Evolutionary conservation across 1,140 invertebrate genomes (phyloP).

Genomic region (Heliconius hermathena): DNA sequence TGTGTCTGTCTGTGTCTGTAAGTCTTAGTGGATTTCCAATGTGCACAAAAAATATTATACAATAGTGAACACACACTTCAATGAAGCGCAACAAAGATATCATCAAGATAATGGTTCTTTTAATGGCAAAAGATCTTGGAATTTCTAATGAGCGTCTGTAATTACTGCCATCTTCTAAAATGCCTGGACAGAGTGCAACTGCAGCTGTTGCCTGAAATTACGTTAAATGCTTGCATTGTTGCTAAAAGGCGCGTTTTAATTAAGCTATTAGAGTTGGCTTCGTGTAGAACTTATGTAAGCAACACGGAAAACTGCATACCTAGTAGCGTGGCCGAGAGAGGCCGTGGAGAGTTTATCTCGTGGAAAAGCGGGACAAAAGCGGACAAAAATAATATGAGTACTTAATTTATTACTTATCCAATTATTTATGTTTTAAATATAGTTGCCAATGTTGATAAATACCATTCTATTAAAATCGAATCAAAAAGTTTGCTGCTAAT

Average conservation of each 20-base stretch:
- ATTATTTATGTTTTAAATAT: no score
- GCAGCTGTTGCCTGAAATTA: slow-evolving; percentile 20
- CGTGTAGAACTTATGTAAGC: not conserved
- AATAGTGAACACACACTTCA: not conserved
- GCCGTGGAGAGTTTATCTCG: no score
- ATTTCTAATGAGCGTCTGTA: slow-evolving; percentile 23
- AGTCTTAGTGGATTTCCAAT: no score
- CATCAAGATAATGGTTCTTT: slow-evolving; percentile 21
- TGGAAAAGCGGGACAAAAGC: no score
- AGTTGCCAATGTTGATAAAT: no score
- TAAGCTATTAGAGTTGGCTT: slow-evolving; percentile 6
- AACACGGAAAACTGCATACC: not conserved
- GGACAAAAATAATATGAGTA: no score
- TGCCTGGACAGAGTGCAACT: slow-evolving; percentile 20
- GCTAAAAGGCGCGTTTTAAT: slow-evolving; percentile 16
- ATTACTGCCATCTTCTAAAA: slow-evolving; percentile 27
- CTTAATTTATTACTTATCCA: no score
- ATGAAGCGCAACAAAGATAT: slow-evolving; percentile 5
- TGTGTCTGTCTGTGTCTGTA: no score
- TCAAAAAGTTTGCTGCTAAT: no score
- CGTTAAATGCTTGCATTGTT: slow-evolving; percentile 20
- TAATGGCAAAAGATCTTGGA: slow-evolving; percentile 17
- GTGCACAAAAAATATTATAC: not conserved
- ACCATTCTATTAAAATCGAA: no score
- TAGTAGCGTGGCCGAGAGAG: not conserved